Evolutionary conservation across 2,113 vertebrate genomes (phyloP).

Genomic region (Rhinopomastus cyanomelas): DNA sequence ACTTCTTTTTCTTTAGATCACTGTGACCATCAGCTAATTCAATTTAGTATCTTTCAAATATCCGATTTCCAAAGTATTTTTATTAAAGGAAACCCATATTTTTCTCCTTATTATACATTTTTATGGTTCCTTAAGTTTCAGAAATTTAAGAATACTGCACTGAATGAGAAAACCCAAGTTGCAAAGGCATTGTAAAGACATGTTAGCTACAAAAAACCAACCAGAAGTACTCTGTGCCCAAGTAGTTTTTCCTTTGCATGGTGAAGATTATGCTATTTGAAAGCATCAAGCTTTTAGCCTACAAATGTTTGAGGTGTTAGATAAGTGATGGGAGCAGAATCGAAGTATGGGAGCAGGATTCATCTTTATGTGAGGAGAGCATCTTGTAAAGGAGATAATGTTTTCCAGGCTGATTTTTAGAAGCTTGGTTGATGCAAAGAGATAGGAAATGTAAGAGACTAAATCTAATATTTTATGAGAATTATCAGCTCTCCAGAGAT

Average conservation of each 20-base stretch:
- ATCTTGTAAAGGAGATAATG: neutral
- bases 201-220: neutral
- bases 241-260: neutral
- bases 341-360: neutral
- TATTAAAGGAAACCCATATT: neutral
- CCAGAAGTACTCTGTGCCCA: neutral
- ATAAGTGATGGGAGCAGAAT: neutral
- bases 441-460: neutral
- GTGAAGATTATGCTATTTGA: neutral
- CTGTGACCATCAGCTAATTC: neutral
- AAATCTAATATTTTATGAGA: neutral
- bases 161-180: neutral
- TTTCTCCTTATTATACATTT: neutral
- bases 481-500: neutral
- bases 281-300: neutral
- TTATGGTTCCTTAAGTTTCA: neutral
- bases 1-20: neutral
- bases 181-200: neutral
- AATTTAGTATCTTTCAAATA: constrained; percentile 10
- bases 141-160: neutral
- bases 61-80: neutral
- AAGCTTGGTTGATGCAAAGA: neutral
- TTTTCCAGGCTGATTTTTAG: neutral
- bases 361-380: neutral
- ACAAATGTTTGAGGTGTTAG: neutral